phyloP scores from a whole-genome alignment of 2,113 vertebrate genomes.

The Ramphastos sulfuratus region DNA sequence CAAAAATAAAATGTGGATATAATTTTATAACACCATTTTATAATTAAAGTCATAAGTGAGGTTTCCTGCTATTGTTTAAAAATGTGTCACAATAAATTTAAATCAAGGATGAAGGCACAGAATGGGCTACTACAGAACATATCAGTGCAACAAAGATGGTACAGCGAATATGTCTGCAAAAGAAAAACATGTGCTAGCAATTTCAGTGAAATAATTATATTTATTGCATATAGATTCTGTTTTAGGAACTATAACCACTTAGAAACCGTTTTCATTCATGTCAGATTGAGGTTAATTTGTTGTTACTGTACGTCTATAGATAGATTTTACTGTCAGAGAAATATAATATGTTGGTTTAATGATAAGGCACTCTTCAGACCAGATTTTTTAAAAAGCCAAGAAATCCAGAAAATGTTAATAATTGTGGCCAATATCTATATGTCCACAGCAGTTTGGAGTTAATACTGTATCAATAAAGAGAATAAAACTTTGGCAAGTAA shows the following conservation, averaged over 20 bases:
- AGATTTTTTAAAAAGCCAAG: slow-evolving; percentile 21
- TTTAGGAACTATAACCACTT: slow-evolving; percentile 80
- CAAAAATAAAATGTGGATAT: slow-evolving; percentile 84
- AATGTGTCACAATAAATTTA: slow-evolving; percentile 83
- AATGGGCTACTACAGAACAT: slow-evolving; percentile 67
- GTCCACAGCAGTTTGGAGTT: slow-evolving; percentile 14
- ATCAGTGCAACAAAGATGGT: slow-evolving; percentile 74
- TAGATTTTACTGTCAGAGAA: slow-evolving; percentile 71
- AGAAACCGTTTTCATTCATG: slow-evolving; percentile 79
- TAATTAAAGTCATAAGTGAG: slow-evolving; percentile 86
- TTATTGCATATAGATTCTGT: slow-evolving; percentile 79
- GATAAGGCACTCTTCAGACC: slow-evolving; percentile 68
- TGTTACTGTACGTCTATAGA: slow-evolving; percentile 76
- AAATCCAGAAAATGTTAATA: slow-evolving; percentile 43
- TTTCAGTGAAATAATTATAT: slow-evolving; percentile 80
- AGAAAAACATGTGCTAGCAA: slow-evolving; percentile 82
- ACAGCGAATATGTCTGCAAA: slow-evolving; percentile 54
- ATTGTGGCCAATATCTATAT: slow-evolving; percentile 38
- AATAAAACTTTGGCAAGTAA: neutral
- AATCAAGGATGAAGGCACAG: slow-evolving; percentile 77
- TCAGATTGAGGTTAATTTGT: slow-evolving; percentile 81
- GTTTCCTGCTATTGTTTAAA: slow-evolving; percentile 87
- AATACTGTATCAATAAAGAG: slow-evolving; percentile 22
- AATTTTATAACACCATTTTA: slow-evolving; percentile 86
- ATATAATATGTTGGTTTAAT: slow-evolving; percentile 72